Conservation (phyloP, 92 coral and sea anemone species). For the Phenganax stokvisi region DNA sequence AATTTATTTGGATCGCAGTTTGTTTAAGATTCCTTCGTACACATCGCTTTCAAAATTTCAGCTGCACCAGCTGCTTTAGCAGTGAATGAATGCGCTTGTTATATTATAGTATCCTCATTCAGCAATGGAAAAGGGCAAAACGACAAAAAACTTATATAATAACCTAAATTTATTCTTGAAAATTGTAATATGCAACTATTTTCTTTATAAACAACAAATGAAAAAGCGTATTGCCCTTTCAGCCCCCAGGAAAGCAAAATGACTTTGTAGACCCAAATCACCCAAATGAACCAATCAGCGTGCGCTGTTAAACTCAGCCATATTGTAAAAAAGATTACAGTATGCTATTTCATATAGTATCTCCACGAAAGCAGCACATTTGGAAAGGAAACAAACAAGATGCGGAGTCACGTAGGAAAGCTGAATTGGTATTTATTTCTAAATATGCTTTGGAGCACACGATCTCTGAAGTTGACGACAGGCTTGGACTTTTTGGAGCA, state of each 20-base stretch:
- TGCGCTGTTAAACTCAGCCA: neutral
- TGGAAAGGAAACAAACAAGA: constrained; percentile 18
- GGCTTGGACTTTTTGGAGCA: constrained; percentile 23
- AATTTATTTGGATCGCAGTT: too few species aligned
- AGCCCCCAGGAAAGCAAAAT: too few species aligned
- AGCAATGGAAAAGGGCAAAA: too few species aligned
- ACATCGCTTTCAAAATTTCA: too few species aligned
- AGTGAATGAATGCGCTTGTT: too few species aligned
- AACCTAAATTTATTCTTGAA: too few species aligned
- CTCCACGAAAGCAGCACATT: constrained; percentile 15
- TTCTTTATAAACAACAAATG: neutral
- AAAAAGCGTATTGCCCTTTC: neutral
- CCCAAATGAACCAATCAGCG: neutral
- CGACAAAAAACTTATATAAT: too few species aligned
- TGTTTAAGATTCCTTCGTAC: too few species aligned
- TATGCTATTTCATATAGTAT: neutral
- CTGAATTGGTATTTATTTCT: constrained; percentile 9
- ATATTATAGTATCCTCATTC: too few species aligned
- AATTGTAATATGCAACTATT: too few species aligned
- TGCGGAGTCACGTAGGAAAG: neutral
- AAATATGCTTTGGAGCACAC: constrained; percentile 37
- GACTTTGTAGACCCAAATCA: neutral
- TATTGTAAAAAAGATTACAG: neutral
- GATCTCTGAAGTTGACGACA: constrained; percentile 17
- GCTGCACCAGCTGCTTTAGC: too few species aligned